Conservation (phyloP, 2,113 vertebrate species). For the Lepidothrix coronata region DNA sequence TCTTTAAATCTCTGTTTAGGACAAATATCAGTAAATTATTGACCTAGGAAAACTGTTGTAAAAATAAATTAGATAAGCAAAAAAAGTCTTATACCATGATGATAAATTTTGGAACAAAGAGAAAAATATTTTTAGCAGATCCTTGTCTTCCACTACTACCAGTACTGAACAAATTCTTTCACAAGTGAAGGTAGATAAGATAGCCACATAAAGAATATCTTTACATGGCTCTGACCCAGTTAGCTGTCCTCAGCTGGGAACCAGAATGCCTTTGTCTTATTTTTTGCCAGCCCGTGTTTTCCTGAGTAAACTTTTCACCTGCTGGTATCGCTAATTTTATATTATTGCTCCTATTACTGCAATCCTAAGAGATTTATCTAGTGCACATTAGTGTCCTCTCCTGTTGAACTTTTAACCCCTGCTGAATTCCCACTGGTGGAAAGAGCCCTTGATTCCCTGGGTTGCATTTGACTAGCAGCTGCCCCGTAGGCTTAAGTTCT, state of each 20-base stretch:
- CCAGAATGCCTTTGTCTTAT: neutral
- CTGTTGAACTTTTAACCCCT: neutral
- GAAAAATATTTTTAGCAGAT: neutral
- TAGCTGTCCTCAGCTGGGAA: neutral
- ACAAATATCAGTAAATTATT: neutral
- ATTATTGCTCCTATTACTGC: neutral
- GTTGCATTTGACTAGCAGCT: neutral
- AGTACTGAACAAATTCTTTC: neutral
- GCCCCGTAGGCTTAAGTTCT: neutral
- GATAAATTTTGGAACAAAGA: neutral
- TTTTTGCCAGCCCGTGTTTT: conserved; percentile 6
- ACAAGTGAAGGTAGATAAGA: neutral
- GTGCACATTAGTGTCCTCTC: neutral
- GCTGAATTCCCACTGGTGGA: neutral
- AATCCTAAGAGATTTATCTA: neutral
- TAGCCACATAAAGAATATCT: neutral
- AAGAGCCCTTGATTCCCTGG: neutral
- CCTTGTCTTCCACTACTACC: neutral
- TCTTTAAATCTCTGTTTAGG: neutral
- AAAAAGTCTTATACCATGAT: neutral
- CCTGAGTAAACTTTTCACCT: conserved; percentile 5
- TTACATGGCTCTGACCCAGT: conserved; percentile 22
- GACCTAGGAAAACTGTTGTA: neutral
- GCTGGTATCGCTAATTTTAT: neutral
- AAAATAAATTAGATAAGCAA: neutral